Base-by-base conservation (phyloP, 2,113 vertebrate species). In the Psilopsiagon aymara region DNA sequence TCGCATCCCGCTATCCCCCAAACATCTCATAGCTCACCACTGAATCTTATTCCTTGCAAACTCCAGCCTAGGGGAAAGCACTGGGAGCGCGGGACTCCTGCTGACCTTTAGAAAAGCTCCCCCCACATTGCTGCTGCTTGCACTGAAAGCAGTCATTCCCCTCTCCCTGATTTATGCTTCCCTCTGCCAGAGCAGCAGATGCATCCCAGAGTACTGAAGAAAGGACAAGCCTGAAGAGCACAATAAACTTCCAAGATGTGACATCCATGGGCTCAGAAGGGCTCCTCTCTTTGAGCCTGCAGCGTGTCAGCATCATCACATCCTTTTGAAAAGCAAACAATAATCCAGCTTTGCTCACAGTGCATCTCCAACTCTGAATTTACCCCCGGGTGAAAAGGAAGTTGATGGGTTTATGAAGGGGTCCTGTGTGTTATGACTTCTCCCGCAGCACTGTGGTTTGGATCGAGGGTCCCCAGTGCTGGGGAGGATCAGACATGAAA, bases 81-180 rank as follows among this genome's bases (percentile, higher is more conserved):
- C 17, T 73, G 49, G 82, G 59, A 78, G 27, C 25, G 16, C 13
- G 2, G 35, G 66, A 86, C 52, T 88, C 43, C 46, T 71, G 46
- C 53, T 78, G 87, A 75, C 82, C 87, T 96, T 92, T 71, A 84
- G 52, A 88, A 71, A 92, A 85, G 53, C 69, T 77, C 94, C 23
- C 55, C 67, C 57, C 41, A 52, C 37, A 47, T 29, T 0, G 0
- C 29, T 59, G 87, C 46, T 49, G 92, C 92, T 46, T 75, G 75
- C 46, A 59, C 86, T 66, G 83, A 80, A 94, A 91, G 57, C 18
- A 77, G 43, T 55, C 39, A 3, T 77, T 86, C 70, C 25, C 52
- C 27, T 35, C 37, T 6, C 27, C 39, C 35, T 37, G 76, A 90
- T 70, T 86, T 90, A 83, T 51, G 84, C 70, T 95, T 84, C 86